Evolutionary conservation across 2,888 invertebrate genomes (phyloP).

Genomic region (Branchipolynoe longqiensis): DNA sequence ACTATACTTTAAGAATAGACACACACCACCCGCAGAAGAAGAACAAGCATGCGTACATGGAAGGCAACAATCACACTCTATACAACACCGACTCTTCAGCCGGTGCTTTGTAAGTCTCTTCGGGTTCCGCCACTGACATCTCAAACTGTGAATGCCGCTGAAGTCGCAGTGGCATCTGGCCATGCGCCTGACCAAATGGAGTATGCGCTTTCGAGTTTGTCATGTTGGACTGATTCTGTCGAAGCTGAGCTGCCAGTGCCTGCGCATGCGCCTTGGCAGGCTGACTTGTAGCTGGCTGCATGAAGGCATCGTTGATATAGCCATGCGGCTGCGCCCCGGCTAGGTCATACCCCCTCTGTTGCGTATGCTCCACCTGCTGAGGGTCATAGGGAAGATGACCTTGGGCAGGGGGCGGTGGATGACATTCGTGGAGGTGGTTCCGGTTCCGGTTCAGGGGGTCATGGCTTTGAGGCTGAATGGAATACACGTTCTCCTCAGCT

Average conservation of each 20-base stretch:
- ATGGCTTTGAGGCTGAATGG: neutral
- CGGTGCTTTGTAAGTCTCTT: neutral
- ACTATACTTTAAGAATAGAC: no score
- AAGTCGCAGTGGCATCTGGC: neutral
- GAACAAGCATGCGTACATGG: slow-evolving; percentile 6
- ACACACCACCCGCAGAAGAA: neutral
- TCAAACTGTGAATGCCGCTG: neutral
- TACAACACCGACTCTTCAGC: neutral
- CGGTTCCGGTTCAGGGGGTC: neutral
- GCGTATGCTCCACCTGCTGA: no score
- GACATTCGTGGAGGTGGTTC: neutral
- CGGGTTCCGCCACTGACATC: neutral
- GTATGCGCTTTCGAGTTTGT: neutral
- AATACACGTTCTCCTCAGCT: slow-evolving; percentile 14
- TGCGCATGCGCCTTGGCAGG: neutral
- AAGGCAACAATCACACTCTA: slow-evolving; percentile 30
- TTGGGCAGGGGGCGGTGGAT: neutral
- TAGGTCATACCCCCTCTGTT: no score
- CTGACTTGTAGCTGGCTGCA: neutral
- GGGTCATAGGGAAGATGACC: slow-evolving; percentile 5
- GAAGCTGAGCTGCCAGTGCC: neutral
- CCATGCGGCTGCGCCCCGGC: slow-evolving; percentile 28
- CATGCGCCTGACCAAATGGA: slow-evolving; percentile 10
- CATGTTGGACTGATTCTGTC: neutral
- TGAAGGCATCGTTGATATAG: slow-evolving; percentile 10